phyloP scores from a whole-genome alignment of 1,140 invertebrate species.

The Agrypnia vestita region DNA sequence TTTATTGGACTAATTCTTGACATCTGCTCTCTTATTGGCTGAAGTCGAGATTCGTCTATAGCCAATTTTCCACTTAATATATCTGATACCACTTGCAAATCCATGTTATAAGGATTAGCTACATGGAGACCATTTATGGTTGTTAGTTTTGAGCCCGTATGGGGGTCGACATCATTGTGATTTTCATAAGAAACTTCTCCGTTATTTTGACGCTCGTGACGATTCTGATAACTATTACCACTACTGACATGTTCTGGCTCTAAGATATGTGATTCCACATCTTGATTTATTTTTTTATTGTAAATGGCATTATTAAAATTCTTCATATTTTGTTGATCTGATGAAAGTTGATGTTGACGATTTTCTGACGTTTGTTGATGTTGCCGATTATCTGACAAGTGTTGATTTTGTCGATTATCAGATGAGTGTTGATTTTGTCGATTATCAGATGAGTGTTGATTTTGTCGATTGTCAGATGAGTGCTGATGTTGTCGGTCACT shows the following conservation, averaged over 20 bases:
- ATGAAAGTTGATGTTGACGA: no score
- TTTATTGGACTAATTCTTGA: conserved; percentile 65
- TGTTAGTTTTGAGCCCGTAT: conserved; percentile 63
- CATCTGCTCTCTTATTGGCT: conserved; percentile 64
- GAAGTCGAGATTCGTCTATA: conserved; percentile 65
- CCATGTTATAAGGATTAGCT: conserved; percentile 70
- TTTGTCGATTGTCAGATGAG: no score
- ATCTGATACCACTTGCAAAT: conserved; percentile 69
- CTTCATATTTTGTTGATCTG: not conserved
- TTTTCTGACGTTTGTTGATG: no score
- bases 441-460: no score
- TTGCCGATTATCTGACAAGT: no score
- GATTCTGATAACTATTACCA: conserved; percentile 67
- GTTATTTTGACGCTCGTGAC: conserved; percentile 60
- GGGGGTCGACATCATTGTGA: conserved; percentile 65
- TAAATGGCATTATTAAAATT: not conserved
- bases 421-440: no score
- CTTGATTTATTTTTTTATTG: not conserved
- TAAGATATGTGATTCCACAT: not conserved
- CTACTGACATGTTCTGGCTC: conserved; percentile 58
- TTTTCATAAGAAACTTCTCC: conserved; percentile 61
- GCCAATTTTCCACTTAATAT: conserved; percentile 69
- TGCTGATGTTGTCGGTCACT: not conserved
- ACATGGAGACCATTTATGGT: conserved; percentile 70
- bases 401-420: not conserved